A percentile compares a stretch with the other conserved stretches of the same genome.
Conservation (phyloP, 2,113 vertebrate species). For the Ovis canadensis region DNA sequence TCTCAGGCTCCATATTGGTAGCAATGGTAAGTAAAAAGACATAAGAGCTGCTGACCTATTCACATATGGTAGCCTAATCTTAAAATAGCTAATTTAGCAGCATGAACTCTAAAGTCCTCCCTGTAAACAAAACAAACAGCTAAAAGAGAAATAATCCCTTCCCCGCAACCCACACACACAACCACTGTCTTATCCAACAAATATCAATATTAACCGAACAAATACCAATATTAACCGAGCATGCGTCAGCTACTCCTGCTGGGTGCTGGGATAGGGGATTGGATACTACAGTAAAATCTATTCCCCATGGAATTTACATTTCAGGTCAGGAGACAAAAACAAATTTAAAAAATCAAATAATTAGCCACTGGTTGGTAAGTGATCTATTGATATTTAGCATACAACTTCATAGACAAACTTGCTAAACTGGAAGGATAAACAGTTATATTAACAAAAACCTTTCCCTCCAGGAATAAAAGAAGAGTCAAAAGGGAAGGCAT, state of each 20-base stretch:
- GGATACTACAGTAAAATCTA: background rate
- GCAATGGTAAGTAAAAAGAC: background rate
- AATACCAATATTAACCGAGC: background rate
- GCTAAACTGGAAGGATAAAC: slow-evolving; percentile 34
- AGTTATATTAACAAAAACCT: background rate
- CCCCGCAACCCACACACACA: background rate
- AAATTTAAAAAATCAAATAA: slow-evolving; percentile 38
- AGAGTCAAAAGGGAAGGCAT: background rate
- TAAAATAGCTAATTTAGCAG: background rate
- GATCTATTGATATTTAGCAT: slow-evolving; percentile 13
- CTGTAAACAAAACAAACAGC: background rate
- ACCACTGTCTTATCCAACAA: background rate
- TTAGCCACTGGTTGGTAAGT: background rate
- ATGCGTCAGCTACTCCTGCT: background rate
- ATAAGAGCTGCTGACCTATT: background rate
- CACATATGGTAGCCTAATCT: background rate
- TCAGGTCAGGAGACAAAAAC: background rate
- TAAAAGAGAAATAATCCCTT: background rate
- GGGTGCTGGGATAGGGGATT: background rate
- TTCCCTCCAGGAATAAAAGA: background rate
- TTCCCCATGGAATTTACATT: background rate
- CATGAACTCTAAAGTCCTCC: background rate
- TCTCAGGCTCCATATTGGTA: background rate
- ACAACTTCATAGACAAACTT: slow-evolving; percentile 40
- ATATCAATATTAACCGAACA: background rate